phyloP scores from a whole-genome alignment of 2,113 vertebrate genomes.

The Corythoichthys intestinalis region DNA sequence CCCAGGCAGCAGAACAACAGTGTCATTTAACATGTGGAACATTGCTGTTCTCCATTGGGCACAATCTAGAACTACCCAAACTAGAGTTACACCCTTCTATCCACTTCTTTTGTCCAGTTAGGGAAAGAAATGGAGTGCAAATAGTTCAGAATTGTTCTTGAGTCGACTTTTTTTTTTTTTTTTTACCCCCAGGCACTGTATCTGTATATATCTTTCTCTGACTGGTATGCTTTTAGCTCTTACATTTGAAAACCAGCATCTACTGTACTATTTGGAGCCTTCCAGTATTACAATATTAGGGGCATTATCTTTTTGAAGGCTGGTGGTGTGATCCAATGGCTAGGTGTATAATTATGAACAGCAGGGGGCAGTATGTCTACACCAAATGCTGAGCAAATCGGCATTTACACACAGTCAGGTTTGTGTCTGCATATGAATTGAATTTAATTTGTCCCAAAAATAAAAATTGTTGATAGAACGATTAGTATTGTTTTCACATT shows the following conservation, averaged over 20 bases:
- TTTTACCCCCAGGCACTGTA: too few species aligned
- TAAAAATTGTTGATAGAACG: too few species aligned
- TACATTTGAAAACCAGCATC: neutral
- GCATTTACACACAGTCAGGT: neutral
- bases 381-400: neutral
- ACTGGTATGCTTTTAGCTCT: neutral
- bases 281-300: neutral
- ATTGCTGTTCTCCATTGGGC: neutral
- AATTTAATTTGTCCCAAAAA: too few species aligned
- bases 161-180: too few species aligned
- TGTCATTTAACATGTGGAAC: slow-evolving; percentile 11
- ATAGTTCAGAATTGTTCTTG: neutral
- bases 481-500: too few species aligned
- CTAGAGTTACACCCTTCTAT: neutral
- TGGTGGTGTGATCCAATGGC: neutral
- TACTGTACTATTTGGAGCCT: neutral
- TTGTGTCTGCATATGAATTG: too few species aligned
- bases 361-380: neutral
- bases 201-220: too few species aligned
- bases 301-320: too few species aligned
- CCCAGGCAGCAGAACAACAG: slow-evolving; percentile 10
- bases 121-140: neutral
- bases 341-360: neutral
- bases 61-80: neutral
- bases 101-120: neutral